phyloP scores from a whole-genome alignment of 2,888 invertebrate species.

The Esperia sulphurella region DNA sequence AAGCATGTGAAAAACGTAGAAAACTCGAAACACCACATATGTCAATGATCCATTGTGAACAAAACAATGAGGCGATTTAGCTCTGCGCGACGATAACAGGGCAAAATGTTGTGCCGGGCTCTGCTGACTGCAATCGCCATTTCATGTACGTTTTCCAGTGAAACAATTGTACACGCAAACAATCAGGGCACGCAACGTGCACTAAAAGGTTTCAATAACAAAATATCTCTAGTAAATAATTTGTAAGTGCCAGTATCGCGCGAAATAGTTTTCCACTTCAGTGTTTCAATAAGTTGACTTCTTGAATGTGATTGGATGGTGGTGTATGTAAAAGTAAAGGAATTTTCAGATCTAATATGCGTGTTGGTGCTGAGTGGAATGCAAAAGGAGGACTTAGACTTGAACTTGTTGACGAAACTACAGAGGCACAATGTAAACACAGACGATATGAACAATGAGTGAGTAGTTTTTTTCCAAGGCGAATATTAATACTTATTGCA shows the following conservation, averaged over 20 bases:
- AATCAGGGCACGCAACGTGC: constrained; percentile 40
- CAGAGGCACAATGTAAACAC: constrained; percentile 55
- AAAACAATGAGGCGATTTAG: constrained; percentile 26
- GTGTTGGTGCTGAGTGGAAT: constrained; percentile 61
- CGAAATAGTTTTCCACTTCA: neutral
- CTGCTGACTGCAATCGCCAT: constrained; percentile 50
- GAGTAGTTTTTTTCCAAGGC: constrained; percentile 24
- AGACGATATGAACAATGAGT: constrained; percentile 56
- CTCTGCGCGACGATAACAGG: constrained; percentile 43
- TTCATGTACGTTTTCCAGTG: constrained; percentile 68
- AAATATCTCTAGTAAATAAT: constrained; percentile 29
- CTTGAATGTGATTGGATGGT: neutral
- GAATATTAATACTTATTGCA: no score
- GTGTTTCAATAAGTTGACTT: neutral
- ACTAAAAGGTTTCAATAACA: constrained; percentile 65
- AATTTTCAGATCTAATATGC: constrained; percentile 64
- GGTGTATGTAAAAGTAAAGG: neutral
- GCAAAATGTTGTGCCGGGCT: constrained; percentile 57
- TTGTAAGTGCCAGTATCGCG: constrained; percentile 9
- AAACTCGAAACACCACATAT: neutral
- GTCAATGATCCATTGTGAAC: constrained; percentile 12
- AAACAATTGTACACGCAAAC: constrained; percentile 36
- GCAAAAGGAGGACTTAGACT: constrained; percentile 63
- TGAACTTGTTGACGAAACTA: constrained; percentile 49
- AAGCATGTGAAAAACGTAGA: neutral